These are phyloP conservation scores for Drosophila mojavensis DNA, from an alignment of 1,140 invertebrate genomes.

Conservation along the genomic window DNA sequence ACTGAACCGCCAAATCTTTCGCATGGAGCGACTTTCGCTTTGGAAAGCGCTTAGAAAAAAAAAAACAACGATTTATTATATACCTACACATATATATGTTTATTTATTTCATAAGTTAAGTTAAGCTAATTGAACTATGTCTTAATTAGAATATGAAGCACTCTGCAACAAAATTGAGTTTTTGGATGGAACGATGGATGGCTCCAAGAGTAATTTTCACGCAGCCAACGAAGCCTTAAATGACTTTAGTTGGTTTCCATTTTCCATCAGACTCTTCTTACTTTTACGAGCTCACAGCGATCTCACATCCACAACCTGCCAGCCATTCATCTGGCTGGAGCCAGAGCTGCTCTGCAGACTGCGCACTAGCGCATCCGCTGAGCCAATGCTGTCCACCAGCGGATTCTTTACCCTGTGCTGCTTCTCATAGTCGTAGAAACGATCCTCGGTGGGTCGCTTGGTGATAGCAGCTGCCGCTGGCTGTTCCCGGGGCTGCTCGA, in stretches of 20 bases:
- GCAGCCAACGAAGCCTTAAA: too few species aligned
- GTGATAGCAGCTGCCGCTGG: constrained; percentile 4
- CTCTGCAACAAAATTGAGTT: too few species aligned
- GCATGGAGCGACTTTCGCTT: constrained; percentile 62
- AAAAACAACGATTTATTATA: background rate
- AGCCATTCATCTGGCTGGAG: constrained; percentile 53
- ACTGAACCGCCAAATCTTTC: constrained; percentile 68
- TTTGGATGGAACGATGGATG: too few species aligned
- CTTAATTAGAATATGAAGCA: background rate
- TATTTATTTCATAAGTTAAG: constrained; percentile 32
- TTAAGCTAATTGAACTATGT: constrained; percentile 25
- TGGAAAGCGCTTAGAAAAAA: constrained; percentile 50
- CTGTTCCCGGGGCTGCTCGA: constrained; percentile 57
- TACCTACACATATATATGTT: background rate
- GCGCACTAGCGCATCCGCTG: constrained; percentile 48
- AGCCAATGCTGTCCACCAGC: constrained; percentile 41
- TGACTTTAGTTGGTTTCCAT: too few species aligned
- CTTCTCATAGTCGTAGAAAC: constrained; percentile 81
- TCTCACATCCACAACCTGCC: constrained; percentile 74
- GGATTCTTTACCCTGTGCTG: constrained; percentile 44
- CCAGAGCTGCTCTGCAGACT: constrained; percentile 47
- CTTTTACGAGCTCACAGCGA: constrained; percentile 40
- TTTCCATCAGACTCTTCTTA: too few species aligned
- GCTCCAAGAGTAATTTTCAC: too few species aligned
- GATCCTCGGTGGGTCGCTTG: constrained; percentile 55